phyloP scores from a whole-genome alignment of 2,113 vertebrate species.

The Leptocoma aspasia region DNA sequence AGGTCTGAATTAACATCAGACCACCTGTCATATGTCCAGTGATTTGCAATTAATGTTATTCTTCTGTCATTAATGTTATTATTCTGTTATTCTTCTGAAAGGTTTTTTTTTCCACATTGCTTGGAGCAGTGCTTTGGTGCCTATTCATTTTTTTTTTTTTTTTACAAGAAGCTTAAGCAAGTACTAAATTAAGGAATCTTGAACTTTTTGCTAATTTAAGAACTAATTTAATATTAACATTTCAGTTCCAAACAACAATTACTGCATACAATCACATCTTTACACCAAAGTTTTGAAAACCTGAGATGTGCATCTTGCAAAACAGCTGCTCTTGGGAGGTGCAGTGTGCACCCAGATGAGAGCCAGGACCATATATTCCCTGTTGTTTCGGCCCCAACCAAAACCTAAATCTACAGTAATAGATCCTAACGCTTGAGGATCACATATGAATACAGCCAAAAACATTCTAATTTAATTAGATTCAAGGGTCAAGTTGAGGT shows the following conservation, averaged over 20 bases:
- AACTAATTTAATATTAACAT: background rate
- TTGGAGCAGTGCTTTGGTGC: fast-evolving
- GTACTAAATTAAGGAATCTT: background rate
- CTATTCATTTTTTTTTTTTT: background rate
- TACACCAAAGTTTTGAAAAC: background rate
- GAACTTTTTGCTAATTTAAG: background rate
- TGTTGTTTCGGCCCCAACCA: background rate
- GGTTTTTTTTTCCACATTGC: background rate
- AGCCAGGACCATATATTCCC: background rate
- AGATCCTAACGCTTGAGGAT: background rate
- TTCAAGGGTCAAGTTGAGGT: background rate
- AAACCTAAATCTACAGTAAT: background rate
- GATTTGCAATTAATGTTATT: background rate
- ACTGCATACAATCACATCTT: background rate
- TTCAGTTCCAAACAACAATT: background rate
- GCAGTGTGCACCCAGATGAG: background rate
- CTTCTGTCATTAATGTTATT: background rate
- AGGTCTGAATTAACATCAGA: background rate
- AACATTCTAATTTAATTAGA: background rate
- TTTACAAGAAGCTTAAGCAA: background rate
- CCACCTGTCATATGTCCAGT: background rate
- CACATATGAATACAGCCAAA: background rate
- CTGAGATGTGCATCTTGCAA: background rate
- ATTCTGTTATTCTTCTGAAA: background rate
- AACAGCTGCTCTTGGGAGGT: background rate